Evolutionary conservation across 2,888 invertebrate genomes (phyloP).

Genomic region (Tachina grossa): DNA sequence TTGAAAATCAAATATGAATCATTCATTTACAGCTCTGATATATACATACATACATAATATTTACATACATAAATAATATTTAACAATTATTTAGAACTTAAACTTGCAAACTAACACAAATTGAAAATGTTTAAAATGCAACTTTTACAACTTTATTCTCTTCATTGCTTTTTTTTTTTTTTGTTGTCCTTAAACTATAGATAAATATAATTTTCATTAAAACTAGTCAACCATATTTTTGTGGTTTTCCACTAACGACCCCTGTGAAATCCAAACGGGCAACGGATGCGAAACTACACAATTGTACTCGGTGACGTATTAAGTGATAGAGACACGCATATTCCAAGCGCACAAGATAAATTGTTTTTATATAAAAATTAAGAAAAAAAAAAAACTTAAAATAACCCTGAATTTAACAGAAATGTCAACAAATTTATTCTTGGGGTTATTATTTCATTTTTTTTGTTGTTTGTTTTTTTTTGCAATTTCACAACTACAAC

Average conservation of each 20-base stretch:
- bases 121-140: conserved; percentile 44
- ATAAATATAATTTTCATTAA: conserved; percentile 46
- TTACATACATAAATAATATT: too few relatives aligned
- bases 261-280: conserved; percentile 18
- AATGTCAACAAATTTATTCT: conserved; percentile 63
- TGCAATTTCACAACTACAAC: too few relatives aligned
- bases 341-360: not conserved
- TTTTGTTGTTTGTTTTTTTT: too few relatives aligned
- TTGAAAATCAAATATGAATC: too few relatives aligned
- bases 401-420: conserved; percentile 69
- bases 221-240: conserved; percentile 68
- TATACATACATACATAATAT: too few relatives aligned
- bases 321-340: conserved; percentile 53
- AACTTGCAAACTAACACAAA: conserved; percentile 1
- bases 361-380: not conserved
- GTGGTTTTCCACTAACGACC: conserved; percentile 62
- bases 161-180: not conserved
- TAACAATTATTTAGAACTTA: not conserved
- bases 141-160: conserved; percentile 34
- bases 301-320: conserved; percentile 35
- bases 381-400: conserved; percentile 14
- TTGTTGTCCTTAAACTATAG: not conserved
- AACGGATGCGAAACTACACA: conserved; percentile 33
- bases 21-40: too few relatives aligned
- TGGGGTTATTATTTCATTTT: conserved; percentile 27